Base-by-base conservation (phyloP, 2,888 invertebrate species). In the Rhopalosiphum nymphaeae region DNA sequence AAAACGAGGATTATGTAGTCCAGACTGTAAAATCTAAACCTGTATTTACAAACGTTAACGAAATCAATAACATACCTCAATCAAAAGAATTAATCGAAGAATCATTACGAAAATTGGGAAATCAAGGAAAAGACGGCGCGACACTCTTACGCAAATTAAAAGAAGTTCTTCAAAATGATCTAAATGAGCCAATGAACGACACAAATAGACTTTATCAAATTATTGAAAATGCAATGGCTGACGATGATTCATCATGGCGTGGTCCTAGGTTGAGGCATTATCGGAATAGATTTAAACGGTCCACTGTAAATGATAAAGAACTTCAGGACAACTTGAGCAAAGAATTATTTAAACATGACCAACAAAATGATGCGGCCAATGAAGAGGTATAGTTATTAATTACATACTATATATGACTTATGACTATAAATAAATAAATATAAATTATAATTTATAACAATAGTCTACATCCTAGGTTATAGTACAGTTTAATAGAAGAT, bases 281-380 rank as follows among this genome's bases (percentile, higher is more conserved):
- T 95, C 96, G 94, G 95, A 96, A 95, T 84, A 57, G 90, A 87
- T 86, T 92, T 91, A 91, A 90, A 95, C 95, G 93, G 95, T 95
- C 42, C 95, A 95, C 67, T 95, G 42, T 11, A 61, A 67, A 78
- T n/a, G 57, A 16, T 96, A 94, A 95, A 95, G 42, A 97, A 96
- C 95, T 96, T 97, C 92, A 96, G 97, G 90, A 96, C 97, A 95
- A 95, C 97, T 0, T 96, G 96, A 42, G 1, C 85, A 96, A 96
- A 29, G 96, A 96, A 84, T 95, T 97, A 4, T 97, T 97, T 92
- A 96, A 96, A 95, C 96, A 97, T 87, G 97, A 97, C 93, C 97
- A 97, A 94, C 96, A 97, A 0, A 96, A 97, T 53, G 96, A 97
- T 95, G 96, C 96, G 67, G 97, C 97, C 0, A 96, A 97, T 53